Evolutionary conservation across 2,888 invertebrate genomes (phyloP), one percentile per base, ranked within the genome.

Genomic region (Timandra comae): DNA sequence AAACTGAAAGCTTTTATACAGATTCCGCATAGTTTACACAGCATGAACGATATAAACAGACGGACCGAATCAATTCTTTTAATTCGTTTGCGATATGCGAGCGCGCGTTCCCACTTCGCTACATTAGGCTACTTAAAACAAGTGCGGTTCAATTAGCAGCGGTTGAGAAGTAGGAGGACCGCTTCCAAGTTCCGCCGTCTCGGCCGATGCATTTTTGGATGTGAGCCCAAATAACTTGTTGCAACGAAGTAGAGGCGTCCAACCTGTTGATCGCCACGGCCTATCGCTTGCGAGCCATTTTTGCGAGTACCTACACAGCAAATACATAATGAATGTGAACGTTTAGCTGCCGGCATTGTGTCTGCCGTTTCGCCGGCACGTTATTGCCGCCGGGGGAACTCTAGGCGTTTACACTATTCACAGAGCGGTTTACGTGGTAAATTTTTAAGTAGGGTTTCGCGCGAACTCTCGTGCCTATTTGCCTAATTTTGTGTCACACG

Each of bases 181-280:
- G 46, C 42, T 46, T 52, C 56, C 55, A 70, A 77, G 65, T 75
- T 77, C 52, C 58, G 24, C 60, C 64, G 59, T 67, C 63, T 66
- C 67, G 63, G 66, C 66, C 78, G 78, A 71, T 85, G 84, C 84
- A 84, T 84, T 85, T 85, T 85, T 85, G 84, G 84, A 82, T 72
- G 72, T 62, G 78, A 71, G 82, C 84, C 84, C 82, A 81, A 71
- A 72, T 69, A 69, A 84, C 84, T 79, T 84, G 84, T 84, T 84
- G 84, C 84, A 74, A 63, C 68, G 16, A 16, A 49, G 54, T 41
- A 45, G 49, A 61, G 78, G 73, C 51, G 47, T 43, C 54, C 55
- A 56, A 84, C 84, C 81, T 84, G 84, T 85, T 84, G 84, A 78
- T 50, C 60, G 68, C 67, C 66, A 67, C 56, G 58, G 66, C 63